Evolutionary conservation across 2,888 invertebrate species (phyloP).

Genomic region (Lypha dubia): DNA sequence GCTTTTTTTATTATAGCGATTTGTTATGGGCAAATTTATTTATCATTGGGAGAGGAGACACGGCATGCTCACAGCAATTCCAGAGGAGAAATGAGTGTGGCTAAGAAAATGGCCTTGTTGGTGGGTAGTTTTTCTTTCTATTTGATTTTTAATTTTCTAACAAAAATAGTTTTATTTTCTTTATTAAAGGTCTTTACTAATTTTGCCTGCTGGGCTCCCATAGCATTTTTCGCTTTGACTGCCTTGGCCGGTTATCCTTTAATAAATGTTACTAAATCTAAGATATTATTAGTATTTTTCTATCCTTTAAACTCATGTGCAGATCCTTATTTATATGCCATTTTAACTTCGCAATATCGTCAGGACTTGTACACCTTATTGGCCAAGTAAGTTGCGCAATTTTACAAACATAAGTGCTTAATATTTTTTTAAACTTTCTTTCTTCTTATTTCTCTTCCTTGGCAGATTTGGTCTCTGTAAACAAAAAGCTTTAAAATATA

Average conservation of each 20-base stretch:
- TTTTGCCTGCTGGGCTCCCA: slow-evolving; percentile 93
- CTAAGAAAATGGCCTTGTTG: slow-evolving; percentile 95
- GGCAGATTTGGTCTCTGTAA: slow-evolving; percentile 85
- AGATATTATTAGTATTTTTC: slow-evolving; percentile 93
- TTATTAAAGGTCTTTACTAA: slow-evolving; percentile 87
- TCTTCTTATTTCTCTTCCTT: not conserved
- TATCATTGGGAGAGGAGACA: slow-evolving; percentile 89
- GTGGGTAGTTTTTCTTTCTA: slow-evolving; percentile 82
- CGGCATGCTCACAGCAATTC: slow-evolving; percentile 84
- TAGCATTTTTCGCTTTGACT: slow-evolving; percentile 94
- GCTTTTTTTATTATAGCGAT: slow-evolving; percentile 93
- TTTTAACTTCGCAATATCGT: slow-evolving; percentile 93
- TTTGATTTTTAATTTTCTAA: not conserved
- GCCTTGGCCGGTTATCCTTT: slow-evolving; percentile 93
- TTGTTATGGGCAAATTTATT: slow-evolving; percentile 94
- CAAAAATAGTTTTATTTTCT: not conserved
- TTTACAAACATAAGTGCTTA: not conserved
- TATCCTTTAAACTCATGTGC: slow-evolving; percentile 96
- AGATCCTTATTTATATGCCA: slow-evolving; percentile 96
- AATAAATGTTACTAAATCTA: slow-evolving; percentile 91
- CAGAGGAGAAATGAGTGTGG: slow-evolving; percentile 89
- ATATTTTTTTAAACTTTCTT: not conserved
- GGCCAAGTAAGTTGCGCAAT: slow-evolving; percentile 86
- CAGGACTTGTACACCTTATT: slow-evolving; percentile 88
- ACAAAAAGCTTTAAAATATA: slow-evolving; percentile 84